phyloP scores from a whole-genome alignment of 2,888 invertebrate species.

The Lasioglossum lativentre region DNA sequence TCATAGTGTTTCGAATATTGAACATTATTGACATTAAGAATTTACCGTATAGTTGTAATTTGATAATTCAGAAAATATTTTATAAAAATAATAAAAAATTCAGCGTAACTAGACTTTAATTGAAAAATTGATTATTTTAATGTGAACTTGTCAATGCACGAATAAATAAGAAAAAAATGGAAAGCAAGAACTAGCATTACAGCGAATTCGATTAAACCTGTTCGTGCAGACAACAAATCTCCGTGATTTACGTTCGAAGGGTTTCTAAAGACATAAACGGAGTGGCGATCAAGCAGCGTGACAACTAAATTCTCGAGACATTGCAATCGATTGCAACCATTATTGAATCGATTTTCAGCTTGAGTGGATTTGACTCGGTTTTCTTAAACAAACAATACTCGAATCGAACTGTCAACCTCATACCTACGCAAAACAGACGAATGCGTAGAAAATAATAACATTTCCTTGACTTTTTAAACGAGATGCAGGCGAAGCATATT shows the following conservation, averaged over 20 bases:
- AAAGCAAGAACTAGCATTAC: slow-evolving; percentile 21
- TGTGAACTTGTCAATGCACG: neutral
- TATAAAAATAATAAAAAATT: neutral
- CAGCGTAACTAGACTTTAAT: neutral
- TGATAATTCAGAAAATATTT: neutral
- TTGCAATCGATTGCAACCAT: slow-evolving; percentile 12
- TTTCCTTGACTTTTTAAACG: too few relatives aligned
- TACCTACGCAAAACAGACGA: too few relatives aligned
- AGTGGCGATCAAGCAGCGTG: slow-evolving; percentile 49
- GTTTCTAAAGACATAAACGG: slow-evolving; percentile 57
- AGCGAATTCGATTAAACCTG: slow-evolving; percentile 55
- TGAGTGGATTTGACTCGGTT: neutral
- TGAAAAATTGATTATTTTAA: neutral
- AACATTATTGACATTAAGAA: neutral
- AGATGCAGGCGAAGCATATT: too few relatives aligned
- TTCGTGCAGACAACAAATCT: slow-evolving; percentile 52
- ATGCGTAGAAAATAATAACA: too few relatives aligned
- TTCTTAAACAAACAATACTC: neutral
- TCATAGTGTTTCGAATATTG: too few relatives aligned
- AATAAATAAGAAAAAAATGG: neutral
- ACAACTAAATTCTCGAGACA: slow-evolving; percentile 51
- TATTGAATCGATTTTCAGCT: neutral
- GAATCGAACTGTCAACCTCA: too few relatives aligned
- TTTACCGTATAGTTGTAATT: neutral
- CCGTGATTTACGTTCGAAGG: slow-evolving; percentile 51